Percentiles rank a stretch among this genome's conserved stretches.
Evolutionary conservation across 2,888 invertebrate species (phyloP).

Genomic region (Aleiodes leptofemur): DNA sequence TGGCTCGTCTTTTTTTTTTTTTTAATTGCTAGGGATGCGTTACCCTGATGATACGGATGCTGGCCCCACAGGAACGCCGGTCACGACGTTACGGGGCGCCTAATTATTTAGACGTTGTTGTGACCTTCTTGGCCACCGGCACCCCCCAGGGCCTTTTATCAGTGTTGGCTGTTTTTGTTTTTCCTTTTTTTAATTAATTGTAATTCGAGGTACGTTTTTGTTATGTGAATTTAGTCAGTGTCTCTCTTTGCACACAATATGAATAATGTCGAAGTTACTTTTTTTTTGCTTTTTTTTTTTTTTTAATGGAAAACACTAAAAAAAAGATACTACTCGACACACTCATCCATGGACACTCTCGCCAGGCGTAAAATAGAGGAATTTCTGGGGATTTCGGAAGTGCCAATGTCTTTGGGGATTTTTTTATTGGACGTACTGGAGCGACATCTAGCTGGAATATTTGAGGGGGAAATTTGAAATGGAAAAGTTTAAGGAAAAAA

Average conservation of each 20-base stretch:
- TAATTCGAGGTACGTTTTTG: not conserved
- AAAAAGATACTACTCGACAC: conserved; percentile 1
- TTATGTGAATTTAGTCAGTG: not conserved
- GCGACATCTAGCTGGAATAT: not conserved
- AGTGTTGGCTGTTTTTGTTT: not conserved
- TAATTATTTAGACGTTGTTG: conserved; percentile 1
- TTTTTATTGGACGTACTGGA: not conserved
- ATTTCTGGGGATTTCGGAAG: conserved; percentile 13
- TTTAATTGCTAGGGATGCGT: not conserved
- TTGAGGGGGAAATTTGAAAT: too few species aligned
- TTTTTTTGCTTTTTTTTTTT: too few species aligned
- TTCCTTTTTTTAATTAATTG: not conserved
- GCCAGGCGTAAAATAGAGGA: conserved; percentile 6
- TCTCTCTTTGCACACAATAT: conserved; percentile 18
- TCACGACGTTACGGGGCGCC: conserved; percentile 11
- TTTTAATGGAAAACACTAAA: conserved; percentile 3
- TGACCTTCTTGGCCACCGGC: conserved; percentile 23
- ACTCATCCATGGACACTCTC: conserved; percentile 9
- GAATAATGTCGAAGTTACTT: not conserved
- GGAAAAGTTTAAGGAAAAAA: too few species aligned
- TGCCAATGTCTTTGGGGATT: not conserved
- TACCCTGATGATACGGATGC: not conserved
- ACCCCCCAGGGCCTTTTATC: not conserved
- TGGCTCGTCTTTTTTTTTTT: not conserved
- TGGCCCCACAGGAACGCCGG: conserved; percentile 19